Evolutionary conservation across 2,113 vertebrate species (phyloP).

Genomic region (Dromaius novaehollandiae): DNA sequence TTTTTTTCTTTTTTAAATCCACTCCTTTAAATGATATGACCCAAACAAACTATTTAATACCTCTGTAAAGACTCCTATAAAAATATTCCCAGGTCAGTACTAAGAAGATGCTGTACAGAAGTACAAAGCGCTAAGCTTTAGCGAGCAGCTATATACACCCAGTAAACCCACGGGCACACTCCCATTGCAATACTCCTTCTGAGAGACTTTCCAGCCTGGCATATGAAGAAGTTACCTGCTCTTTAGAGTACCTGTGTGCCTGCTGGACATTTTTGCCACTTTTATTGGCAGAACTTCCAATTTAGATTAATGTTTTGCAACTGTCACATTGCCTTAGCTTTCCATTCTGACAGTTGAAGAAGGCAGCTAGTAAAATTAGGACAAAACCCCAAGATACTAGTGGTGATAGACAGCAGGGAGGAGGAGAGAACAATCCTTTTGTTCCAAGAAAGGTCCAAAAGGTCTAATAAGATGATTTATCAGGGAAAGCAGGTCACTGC

Average conservation of each 20-base stretch:
- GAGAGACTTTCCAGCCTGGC: neutral
- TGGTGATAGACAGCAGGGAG: neutral
- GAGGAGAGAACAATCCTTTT: neutral
- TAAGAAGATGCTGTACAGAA: constrained; percentile 31
- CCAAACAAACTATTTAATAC: constrained; percentile 1
- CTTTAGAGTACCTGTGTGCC: neutral
- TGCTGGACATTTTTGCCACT: neutral
- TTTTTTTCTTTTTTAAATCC: neutral
- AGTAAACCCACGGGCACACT: neutral
- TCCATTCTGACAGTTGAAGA: neutral
- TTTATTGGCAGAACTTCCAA: neutral
- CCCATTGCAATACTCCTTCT: neutral
- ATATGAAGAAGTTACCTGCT: neutral
- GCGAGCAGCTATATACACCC: constrained; percentile 17
- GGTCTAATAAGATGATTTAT: neutral
- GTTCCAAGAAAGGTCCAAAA: neutral
- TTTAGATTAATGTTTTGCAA: neutral
- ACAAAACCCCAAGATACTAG: neutral
- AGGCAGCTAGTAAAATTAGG: neutral
- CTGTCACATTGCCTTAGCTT: neutral
- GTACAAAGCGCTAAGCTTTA: neutral
- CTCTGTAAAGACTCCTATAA: constrained; percentile 8
- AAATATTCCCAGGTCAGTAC: neutral
- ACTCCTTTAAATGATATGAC: neutral
- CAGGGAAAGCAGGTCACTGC: neutral